A percentile compares a stretch with the other conserved stretches of the same genome.
Conservation (phyloP, 2,113 vertebrate genomes). For the Tachuris rubrigastra region DNA sequence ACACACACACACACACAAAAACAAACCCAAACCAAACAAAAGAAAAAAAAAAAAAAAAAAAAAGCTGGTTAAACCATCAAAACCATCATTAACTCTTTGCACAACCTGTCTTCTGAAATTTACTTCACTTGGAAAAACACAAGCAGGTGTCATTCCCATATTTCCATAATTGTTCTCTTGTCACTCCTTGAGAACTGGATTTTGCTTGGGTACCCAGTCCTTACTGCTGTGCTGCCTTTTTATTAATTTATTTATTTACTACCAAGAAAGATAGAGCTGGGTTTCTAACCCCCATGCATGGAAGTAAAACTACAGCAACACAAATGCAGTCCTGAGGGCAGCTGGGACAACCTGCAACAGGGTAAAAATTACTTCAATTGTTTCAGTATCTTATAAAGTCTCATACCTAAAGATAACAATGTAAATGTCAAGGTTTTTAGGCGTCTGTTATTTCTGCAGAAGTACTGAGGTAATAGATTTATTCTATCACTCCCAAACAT, state of each 20-base stretch:
- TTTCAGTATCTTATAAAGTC: background rate
- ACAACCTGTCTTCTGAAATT: background rate
- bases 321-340: fast-evolving
- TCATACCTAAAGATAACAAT: background rate
- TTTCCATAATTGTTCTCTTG: background rate
- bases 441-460: background rate
- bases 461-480: background rate
- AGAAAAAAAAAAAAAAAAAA: background rate
- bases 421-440: background rate
- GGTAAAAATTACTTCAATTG: background rate
- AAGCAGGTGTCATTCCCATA: background rate
- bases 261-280: background rate
- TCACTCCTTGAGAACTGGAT: background rate
- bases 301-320: background rate
- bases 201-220: background rate
- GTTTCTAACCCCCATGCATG: background rate
- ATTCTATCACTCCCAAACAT: background rate
- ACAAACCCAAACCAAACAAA: background rate
- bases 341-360: fast-evolving
- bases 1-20: background rate
- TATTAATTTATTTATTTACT: background rate
- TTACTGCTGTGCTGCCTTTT: background rate
- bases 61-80: background rate
- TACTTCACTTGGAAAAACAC: background rate
- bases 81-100: background rate